phyloP scores from a whole-genome alignment of 2,113 vertebrate genomes.

The Cebus imitator region DNA sequence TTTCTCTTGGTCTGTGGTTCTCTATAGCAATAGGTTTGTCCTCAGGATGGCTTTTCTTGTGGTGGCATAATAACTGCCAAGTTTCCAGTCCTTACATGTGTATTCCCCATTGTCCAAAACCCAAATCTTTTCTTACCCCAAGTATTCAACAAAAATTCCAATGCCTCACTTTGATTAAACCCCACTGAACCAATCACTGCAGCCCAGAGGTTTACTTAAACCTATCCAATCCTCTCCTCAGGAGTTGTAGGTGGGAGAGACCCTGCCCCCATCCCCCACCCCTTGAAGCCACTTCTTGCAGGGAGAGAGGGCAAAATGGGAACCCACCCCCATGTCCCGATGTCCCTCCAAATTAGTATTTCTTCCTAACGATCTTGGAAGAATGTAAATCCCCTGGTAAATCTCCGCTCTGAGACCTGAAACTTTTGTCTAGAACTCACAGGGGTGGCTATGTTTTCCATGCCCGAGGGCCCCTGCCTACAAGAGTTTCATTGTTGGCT shows the following conservation, averaged over 20 bases:
- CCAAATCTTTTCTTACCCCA: background rate
- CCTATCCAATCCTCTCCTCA: background rate
- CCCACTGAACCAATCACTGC: background rate
- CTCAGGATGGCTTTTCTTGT: background rate
- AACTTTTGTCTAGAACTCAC: conserved; percentile 17
- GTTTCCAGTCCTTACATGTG: background rate
- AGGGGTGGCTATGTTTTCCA: conserved; percentile 30
- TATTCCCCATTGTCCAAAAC: background rate
- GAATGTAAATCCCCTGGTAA: background rate
- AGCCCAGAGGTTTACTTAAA: background rate
- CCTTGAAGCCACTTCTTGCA: background rate
- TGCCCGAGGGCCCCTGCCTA: background rate
- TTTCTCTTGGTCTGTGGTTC: background rate
- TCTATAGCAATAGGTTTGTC: background rate
- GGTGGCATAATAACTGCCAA: background rate
- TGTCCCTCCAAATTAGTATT: conserved; percentile 15
- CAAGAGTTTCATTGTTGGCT: conserved; percentile 58
- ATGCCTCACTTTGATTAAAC: background rate
- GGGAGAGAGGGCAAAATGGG: background rate
- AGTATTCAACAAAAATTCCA: background rate
- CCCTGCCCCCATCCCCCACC: background rate
- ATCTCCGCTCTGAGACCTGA: conserved; percentile 23
- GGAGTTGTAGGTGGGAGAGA: background rate
- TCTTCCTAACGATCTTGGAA: conserved; percentile 43
- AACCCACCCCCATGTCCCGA: background rate